Base-by-base conservation (phyloP, 1,140 invertebrate genomes). In the Brachystomella parvula region DNA sequence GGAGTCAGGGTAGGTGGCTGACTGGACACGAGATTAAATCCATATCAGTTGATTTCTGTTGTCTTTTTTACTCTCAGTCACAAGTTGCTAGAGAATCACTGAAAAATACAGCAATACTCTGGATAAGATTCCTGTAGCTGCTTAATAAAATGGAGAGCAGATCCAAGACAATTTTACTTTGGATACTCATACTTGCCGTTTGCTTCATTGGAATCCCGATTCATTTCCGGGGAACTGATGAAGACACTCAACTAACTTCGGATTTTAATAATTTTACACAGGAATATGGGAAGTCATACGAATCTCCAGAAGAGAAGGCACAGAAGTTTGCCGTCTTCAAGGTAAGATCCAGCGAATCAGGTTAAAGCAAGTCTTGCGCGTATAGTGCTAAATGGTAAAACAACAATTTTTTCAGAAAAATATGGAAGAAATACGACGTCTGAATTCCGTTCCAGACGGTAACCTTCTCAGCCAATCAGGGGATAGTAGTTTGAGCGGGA, bases 351-450 rank as follows among this genome's bases (percentile, higher is more conserved):
- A 57, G 12, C 12, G 21, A 24, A 57, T 57, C 12, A 24, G n/a
- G 28, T 57, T 6, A 21, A 57, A 57, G 6, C 53, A 6, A 21
- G 53, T 21, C 21, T 6, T 12, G 28, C n/a, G 6, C 6, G 21
- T 12, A 24, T 57, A 29, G 6, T 24, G 53, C 9, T 15, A 57
- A 15, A 29, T 29, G n/a, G 47, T 21, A 24, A 24, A 57, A 15
- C 35, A 39, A 30, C 35, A 61, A 39, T 68, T 49, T 47, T 32
- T 49, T 15, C 31, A 62, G 59, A 47, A 63, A 30, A 57, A 3
- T 61, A 61, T 63, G 33, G n/a, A 62, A 24, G 59, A 24, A 47
- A 65, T 63, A 26, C 17, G 64, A 15, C n/a, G 29, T 19, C 62
- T 47, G 19, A 65, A 31, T 31, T 9, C 29, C 32, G 15, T 3